Evolutionary conservation across 2,888 invertebrate genomes (phyloP), one percentile per base, ranked within the genome.

Genomic region (Norana najaformis): DNA sequence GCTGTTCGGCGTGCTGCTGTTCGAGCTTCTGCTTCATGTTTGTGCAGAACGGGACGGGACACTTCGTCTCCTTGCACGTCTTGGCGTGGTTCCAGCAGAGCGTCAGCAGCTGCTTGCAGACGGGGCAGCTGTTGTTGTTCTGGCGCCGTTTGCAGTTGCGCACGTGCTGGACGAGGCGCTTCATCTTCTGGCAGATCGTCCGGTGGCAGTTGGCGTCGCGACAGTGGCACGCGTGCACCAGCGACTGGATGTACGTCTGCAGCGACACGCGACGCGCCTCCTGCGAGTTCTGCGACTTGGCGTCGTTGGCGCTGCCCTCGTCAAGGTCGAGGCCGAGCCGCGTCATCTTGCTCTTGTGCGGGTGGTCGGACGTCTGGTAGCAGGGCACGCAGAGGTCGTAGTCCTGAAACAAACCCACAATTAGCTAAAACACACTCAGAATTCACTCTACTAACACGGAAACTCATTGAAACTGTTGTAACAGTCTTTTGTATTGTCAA

Each of bases 81-180:
- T 99, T 99, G 89, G 99, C 99, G 95, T 99, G 99, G 95, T 99
- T 99, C 95, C 98, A 99, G 95, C 99, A 99, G 92, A 99, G 96
- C 82, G 99, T 99, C 94, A 99, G 98, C 89, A 99, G 97, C 95
- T 99, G 99, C 95, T 99, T 99, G 96, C 99, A 99, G 93, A 99
- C 98, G 0, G 98, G 98, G 95, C 99, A 99, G 92, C 98, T 98
- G 92, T 98, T 98, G 98, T 98, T 95, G 98, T 94, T 34, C 93
- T 93, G 92, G 92, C 94, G 94, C 90, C 94, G 93, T 91, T 98
- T 98, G 96, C 99, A 99, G 93, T 97, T 96, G 96, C 98, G 98
- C 38, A 99, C 98, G 95, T 99, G 99, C 92, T 97, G 97, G 30
- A 99, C 98, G 83, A 99, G 98, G 90, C 98, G 96, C 95, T 99